Evolutionary conservation across 2,888 invertebrate species (phyloP), one percentile per base, ranked within the genome.

Genomic region (Cactoblastis cactorum): DNA sequence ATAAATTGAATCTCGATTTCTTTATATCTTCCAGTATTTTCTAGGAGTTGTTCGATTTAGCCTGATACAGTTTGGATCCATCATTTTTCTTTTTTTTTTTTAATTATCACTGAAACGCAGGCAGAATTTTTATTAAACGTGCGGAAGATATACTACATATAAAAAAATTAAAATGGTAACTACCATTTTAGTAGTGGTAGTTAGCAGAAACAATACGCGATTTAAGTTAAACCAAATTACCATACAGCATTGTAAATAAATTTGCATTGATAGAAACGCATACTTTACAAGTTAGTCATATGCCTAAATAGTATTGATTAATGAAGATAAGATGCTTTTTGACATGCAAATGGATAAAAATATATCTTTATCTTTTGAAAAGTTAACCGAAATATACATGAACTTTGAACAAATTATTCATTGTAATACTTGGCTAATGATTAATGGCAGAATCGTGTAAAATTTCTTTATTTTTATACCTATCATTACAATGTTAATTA

Each of bases 201-300:
- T n/a, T 15, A 15, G 11, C 15, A 38, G 8, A 24, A 32, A 34
- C 33, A 33, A 34, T 33, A 19, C 34, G 18, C 45, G 12, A 46
- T 32, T 46, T 33, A 33, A 17, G 33, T 17, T 45, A 12, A 19
- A 12, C 24, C 24, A 38, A 18, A 49, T 24, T 28, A 28, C 0
- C 24, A 47, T 35, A 38, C 9, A 48, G 28, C 19, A 15, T 48
- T 45, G 45, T 8, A 19, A 34, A 45, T 34, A 41, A 14, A 43
- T 46, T 34, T 46, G 35, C 46, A 46, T 46, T 35, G 14, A 46
- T 46, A 46, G 49, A 49, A 49, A 32, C 28, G 49, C 49, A 49
- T 49, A 39, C 39, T 49, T 49, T 18, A 11, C 38, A 17, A n/a
- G 28, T 32, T 39, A 22, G 46, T 46, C 49, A 32, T 38, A 46